These are phyloP conservation scores for Ophion costatus DNA, from an alignment of 2,888 invertebrate species.

Conservation along the genomic window DNA sequence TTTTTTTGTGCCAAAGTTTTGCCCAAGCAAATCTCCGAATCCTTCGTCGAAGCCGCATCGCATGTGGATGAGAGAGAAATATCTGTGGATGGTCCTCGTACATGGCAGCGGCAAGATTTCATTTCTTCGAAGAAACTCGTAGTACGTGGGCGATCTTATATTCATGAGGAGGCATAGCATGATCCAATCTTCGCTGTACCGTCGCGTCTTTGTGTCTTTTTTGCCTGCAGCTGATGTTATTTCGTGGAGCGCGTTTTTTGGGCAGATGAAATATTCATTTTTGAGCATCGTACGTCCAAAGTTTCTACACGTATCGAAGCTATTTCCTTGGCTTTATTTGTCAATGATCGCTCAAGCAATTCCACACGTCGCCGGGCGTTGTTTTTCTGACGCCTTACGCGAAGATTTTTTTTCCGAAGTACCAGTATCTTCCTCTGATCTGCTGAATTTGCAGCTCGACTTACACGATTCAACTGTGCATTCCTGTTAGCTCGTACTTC, in stretches of 20 bases:
- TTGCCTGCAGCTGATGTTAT: conserved; percentile 1
- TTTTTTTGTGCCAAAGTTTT: too few species aligned
- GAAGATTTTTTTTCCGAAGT: too few species aligned
- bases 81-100: neutral
- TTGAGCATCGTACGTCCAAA: neutral
- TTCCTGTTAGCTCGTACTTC: too few species aligned
- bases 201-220: neutral
- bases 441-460: too few species aligned
- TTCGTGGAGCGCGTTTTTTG: neutral
- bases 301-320: neutral
- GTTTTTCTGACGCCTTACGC: too few species aligned
- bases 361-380: too few species aligned
- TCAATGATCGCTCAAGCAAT: neutral
- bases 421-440: too few species aligned
- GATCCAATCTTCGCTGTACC: conserved; percentile 2
- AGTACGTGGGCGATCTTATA: neutral
- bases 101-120: neutral
- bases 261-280: neutral
- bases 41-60: conserved; percentile 59
- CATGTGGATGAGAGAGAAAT: conserved; percentile 29
- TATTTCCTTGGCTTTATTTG: conserved; percentile 1
- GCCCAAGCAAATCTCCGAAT: conserved; percentile 49
- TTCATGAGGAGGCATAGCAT: neutral
- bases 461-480: too few species aligned
- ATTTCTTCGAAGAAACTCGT: neutral